Conservation (phyloP, 2,113 vertebrate genomes). For the Sitta europaea region DNA sequence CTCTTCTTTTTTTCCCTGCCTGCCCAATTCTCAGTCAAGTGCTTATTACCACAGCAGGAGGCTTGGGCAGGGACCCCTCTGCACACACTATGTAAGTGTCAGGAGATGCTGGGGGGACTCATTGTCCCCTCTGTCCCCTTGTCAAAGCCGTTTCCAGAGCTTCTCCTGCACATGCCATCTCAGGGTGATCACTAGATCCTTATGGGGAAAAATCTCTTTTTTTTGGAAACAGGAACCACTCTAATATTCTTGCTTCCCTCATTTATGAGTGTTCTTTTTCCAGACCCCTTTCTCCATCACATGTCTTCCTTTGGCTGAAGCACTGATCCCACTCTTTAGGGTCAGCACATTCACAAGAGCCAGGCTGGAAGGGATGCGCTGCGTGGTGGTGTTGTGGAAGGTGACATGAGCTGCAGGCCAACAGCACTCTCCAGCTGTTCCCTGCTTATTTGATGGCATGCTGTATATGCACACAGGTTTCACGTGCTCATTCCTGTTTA, state of each 20-base stretch:
- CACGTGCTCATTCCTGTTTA: neutral
- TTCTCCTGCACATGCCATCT: neutral
- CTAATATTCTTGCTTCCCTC: neutral
- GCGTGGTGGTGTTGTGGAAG: neutral
- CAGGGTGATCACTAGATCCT: neutral
- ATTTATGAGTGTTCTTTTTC: neutral
- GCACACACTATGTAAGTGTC: neutral
- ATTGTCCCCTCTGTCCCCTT: neutral
- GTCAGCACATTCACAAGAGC: neutral
- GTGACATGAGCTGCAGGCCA: neutral
- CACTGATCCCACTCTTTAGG: neutral
- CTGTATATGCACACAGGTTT: neutral
- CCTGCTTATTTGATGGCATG: neutral
- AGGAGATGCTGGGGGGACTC: neutral
- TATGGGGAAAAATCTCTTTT: neutral
- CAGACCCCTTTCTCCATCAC: rapidly evolving
- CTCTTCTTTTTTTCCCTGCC: neutral
- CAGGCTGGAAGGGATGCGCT: neutral
- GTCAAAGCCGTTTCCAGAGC: neutral
- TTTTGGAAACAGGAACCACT: neutral
- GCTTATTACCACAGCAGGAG: neutral
- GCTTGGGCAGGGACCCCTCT: neutral
- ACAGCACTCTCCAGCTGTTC: neutral
- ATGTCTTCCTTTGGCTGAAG: neutral
- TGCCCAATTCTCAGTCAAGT: neutral